These are phyloP conservation scores for Physeter macrocephalus DNA, from an alignment of 2,113 vertebrate genomes.

Conservation along the genomic window DNA sequence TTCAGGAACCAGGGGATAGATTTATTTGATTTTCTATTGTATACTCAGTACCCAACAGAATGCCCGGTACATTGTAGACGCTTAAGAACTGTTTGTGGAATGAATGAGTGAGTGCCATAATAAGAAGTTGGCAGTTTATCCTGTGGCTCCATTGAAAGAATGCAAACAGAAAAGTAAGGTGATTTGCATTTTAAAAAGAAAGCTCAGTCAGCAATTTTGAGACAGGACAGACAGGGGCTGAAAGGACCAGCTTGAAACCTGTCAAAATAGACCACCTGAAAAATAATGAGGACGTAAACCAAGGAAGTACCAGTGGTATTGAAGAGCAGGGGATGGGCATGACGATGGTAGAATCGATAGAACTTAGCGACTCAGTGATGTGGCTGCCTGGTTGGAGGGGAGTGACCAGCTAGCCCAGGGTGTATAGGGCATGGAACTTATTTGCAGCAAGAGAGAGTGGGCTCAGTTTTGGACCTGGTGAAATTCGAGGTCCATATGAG, in stretches of 20 bases:
- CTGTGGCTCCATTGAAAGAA: background rate
- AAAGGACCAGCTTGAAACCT: background rate
- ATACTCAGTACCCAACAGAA: background rate
- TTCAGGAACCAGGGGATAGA: background rate
- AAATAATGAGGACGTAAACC: background rate
- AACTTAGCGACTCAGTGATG: background rate
- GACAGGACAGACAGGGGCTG: background rate
- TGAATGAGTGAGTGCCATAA: background rate
- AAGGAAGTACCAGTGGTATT: background rate
- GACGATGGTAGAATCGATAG: background rate
- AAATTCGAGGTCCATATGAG: background rate
- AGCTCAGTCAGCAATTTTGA: background rate
- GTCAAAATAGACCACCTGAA: background rate
- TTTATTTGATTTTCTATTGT: background rate
- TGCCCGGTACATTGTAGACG: background rate
- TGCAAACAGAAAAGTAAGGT: background rate
- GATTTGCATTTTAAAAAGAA: background rate
- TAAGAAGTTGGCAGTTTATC: background rate
- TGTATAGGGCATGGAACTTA: background rate
- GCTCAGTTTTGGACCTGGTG: background rate
- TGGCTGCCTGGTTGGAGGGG: background rate
- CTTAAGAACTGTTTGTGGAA: background rate
- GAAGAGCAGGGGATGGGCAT: background rate
- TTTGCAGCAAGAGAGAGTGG: background rate
- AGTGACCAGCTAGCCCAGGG: fast-evolving